These are phyloP conservation scores for Melanotaenia nigrans DNA, from an alignment of 2,797 vertebrate species.

Conservation along the genomic window DNA sequence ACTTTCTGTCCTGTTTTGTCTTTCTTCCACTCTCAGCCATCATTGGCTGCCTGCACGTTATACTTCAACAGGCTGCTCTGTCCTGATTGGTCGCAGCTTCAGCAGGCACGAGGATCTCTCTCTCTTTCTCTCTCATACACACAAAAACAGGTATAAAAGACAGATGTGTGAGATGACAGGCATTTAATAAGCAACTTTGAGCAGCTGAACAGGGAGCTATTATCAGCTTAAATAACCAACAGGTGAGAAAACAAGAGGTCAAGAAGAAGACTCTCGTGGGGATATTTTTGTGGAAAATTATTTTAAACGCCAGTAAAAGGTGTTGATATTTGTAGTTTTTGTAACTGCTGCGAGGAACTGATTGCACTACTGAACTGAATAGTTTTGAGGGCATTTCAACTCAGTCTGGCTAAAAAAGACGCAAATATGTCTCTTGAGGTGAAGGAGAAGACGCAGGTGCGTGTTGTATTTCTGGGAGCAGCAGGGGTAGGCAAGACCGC, in stretches of 20 bases:
- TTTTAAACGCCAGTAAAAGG: constrained; percentile 13
- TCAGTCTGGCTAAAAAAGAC: constrained; percentile 1
- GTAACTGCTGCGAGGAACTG: constrained; percentile 10
- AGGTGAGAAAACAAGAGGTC: background rate
- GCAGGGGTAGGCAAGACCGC: constrained; percentile 92
- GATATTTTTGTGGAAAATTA: constrained; percentile 11
- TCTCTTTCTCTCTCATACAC: background rate
- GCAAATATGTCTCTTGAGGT: constrained; percentile 87
- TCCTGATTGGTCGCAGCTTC: constrained; percentile 72
- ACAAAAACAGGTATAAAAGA: constrained; percentile 80
- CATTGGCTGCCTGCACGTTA: constrained; percentile 71
- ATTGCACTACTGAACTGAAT: background rate
- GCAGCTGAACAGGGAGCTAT: constrained; percentile 14
- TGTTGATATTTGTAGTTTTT: constrained; percentile 14
- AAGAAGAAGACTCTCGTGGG: constrained; percentile 6
- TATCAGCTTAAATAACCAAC: background rate
- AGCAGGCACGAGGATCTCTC: constrained; percentile 21
- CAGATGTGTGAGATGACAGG: constrained; percentile 35
- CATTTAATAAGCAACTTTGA: constrained; percentile 26
- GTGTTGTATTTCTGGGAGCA: constrained; percentile 90
- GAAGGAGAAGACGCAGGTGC: constrained; percentile 90
- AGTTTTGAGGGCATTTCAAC: constrained; percentile 2
- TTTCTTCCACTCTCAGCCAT: constrained; percentile 35
- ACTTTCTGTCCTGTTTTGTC: constrained; percentile 28
- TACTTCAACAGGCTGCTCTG: constrained; percentile 59